phyloP scores from a whole-genome alignment of 2,888 invertebrate genomes.

The Ochlodes sylvanus region DNA sequence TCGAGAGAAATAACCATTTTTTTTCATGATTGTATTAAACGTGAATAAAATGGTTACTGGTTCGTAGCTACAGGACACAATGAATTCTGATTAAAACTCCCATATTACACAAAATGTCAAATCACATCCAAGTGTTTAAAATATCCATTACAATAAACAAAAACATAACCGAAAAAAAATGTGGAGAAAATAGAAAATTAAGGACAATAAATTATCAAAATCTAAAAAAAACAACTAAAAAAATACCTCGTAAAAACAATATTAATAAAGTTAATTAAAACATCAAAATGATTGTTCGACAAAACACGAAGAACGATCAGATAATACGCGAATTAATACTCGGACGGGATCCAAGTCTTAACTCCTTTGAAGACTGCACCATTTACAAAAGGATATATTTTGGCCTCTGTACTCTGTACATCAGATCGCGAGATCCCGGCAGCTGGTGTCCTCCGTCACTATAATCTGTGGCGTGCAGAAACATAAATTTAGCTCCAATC shows the following conservation, averaged over 20 bases:
- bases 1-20: no score
- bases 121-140: no score
- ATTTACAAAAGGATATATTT: slow-evolving; percentile 38
- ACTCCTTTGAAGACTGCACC: slow-evolving; percentile 25
- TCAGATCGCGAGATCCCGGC: slow-evolving; percentile 56
- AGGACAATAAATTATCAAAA: no score
- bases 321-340: background rate
- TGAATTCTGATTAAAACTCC: no score
- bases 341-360: background rate
- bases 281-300: background rate
- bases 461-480: slow-evolving; percentile 74
- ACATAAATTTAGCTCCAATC: slow-evolving; percentile 82
- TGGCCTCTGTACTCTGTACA: slow-evolving; percentile 29
- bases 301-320: background rate
- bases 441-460: slow-evolving; percentile 66
- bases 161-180: no score
- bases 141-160: no score
- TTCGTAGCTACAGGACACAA: no score
- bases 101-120: no score
- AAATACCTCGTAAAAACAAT: background rate
- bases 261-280: background rate
- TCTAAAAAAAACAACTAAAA: background rate
- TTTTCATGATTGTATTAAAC: no score
- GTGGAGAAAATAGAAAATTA: no score
- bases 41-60: no score